A percentile compares a stretch with the other conserved stretches of the same genome.
Conservation (phyloP, 2,113 vertebrate species). For the Glaucidium brasilianum region DNA sequence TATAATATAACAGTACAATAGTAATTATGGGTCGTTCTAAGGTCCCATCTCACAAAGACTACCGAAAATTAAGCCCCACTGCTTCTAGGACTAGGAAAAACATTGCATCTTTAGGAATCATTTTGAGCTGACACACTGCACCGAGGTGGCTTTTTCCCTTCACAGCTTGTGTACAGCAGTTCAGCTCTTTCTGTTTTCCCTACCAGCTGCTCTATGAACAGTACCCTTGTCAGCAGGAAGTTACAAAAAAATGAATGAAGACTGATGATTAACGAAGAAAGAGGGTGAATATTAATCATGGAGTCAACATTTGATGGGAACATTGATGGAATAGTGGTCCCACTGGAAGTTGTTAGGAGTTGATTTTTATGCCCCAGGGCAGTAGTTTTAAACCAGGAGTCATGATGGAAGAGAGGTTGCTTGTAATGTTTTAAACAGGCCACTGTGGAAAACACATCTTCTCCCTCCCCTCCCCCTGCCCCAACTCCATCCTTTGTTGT, state of each 20-base stretch:
- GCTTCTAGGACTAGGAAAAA: neutral
- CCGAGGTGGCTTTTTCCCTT: conserved; percentile 9
- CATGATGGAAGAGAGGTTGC: conserved; percentile 35
- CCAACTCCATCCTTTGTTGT: neutral
- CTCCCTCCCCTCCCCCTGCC: neutral
- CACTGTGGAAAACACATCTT: neutral
- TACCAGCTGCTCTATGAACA: conserved; percentile 31
- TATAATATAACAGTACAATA: neutral
- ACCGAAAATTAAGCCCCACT: neutral
- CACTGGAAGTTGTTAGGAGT: conserved; percentile 70
- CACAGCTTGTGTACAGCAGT: conserved; percentile 38
- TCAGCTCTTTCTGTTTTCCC: conserved; percentile 32
- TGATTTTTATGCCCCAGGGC: conserved; percentile 61
- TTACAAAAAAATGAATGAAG: conserved; percentile 46
- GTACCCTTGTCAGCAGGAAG: conserved; percentile 42
- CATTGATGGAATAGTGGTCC: conserved; percentile 63
- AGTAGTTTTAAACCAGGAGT: conserved; percentile 45
- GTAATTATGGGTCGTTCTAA: neutral
- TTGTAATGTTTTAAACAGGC: conserved; percentile 34
- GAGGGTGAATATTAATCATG: conserved; percentile 70
- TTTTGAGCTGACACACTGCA: conserved; percentile 24
- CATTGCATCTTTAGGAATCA: neutral
- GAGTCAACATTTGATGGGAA: conserved; percentile 59
- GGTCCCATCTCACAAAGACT: neutral
- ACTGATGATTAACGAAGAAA: conserved; percentile 68